Percentiles rank a stretch among this genome's conserved stretches.
These are phyloP conservation scores for Sturnira hondurensis DNA, from an alignment of 2,113 vertebrate species.

Conservation along the genomic window DNA sequence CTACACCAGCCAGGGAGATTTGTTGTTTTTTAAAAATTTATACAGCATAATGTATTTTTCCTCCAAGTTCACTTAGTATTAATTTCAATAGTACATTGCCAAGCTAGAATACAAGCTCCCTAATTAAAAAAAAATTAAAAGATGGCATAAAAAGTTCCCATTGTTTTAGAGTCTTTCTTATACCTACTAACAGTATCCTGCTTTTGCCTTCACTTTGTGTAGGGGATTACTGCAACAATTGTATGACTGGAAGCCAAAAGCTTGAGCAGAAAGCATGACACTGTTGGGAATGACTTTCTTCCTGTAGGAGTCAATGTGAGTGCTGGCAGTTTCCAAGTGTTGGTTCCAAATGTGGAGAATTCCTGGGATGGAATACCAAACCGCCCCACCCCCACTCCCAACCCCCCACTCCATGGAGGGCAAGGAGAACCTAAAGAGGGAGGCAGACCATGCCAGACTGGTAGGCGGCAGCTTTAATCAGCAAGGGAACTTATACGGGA, in stretches of 20 bases:
- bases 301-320: constrained; percentile 44
- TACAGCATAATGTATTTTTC: background rate
- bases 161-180: constrained; percentile 50
- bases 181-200: background rate
- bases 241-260: background rate
- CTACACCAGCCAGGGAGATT: too few species aligned
- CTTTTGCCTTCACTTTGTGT: constrained; percentile 32
- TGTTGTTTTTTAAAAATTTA: background rate
- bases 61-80: constrained; percentile 41
- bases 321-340: background rate
- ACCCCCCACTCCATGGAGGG: background rate
- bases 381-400: background rate
- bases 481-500: background rate
- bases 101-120: constrained; percentile 49
- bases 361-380: background rate
- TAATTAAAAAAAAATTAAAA: constrained; percentile 13
- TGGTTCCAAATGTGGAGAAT: background rate
- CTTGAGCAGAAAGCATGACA: background rate
- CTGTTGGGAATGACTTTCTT: constrained; percentile 79
- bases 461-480: background rate
- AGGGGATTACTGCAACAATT: constrained; percentile 45
- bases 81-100: constrained; percentile 44
- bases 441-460: background rate
- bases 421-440: background rate
- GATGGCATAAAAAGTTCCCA: background rate